Conservation (phyloP, 53 echinoderm and acorn worm genomes). For the Holothuria leucospilota region DNA sequence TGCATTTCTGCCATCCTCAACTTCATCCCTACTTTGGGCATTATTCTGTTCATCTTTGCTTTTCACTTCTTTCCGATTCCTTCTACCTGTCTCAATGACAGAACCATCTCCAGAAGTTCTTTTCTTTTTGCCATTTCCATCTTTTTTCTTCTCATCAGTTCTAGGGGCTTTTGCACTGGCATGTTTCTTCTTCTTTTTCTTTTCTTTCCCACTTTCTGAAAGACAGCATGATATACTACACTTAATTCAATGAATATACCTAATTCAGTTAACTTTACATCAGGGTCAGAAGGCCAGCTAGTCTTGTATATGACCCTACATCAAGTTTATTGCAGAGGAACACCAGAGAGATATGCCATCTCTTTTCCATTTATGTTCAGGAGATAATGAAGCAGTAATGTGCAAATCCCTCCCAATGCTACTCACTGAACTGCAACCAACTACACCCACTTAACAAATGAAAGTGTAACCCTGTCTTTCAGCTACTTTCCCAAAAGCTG, state of each 20-base stretch:
- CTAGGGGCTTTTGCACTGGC: not conserved
- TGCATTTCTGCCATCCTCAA: not conserved
- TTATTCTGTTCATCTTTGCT: conserved; percentile 1
- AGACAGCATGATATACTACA: not conserved
- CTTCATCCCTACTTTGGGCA: not conserved
- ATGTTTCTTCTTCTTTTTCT: conserved; percentile 55
- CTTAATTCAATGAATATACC: not conserved
- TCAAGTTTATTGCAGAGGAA: no score
- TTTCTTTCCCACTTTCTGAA: conserved; percentile 28
- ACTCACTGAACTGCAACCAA: no score
- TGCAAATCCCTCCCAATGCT: no score
- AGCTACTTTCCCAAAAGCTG: no score
- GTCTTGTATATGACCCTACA: no score
- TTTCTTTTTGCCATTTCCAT: conserved; percentile 15
- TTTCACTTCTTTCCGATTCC: not conserved
- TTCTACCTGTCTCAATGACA: not conserved
- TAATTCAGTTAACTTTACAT: not conserved
- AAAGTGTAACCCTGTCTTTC: no score
- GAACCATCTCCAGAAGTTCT: conserved; percentile 14
- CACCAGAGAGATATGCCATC: no score
- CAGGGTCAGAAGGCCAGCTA: not conserved
- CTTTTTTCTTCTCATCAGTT: conserved; percentile 34
- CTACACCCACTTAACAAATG: no score
- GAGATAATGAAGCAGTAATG: no score
- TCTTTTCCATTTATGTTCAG: no score